Evolutionary conservation across 1,140 invertebrate genomes (phyloP), one percentile per base, ranked within the genome.

Genomic region (Sminthurides bifidus): DNA sequence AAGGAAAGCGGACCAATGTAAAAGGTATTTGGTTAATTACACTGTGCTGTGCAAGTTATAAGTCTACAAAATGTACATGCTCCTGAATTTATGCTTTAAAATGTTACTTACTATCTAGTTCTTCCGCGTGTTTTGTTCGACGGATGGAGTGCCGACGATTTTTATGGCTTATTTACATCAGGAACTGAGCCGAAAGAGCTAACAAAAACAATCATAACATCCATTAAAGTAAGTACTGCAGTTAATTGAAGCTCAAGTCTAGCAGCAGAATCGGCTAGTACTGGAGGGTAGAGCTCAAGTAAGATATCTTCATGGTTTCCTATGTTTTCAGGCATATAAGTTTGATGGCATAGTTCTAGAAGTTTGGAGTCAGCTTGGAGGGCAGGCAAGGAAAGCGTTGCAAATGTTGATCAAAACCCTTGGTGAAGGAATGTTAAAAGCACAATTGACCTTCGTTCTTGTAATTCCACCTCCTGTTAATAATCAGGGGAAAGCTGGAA

Each of bases 331-430:
- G 77, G 69, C 70, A 49, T 73, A 77, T 49, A 68, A 81, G 58
- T 92, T 94, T 73, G 80, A 88, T 75, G 92, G 92, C 2, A 78
- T 86, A 52, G 84, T 92, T 3, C 67, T 96, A 33, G 91, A 95
- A 75, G 79, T 93, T 43, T 88, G 90, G 80, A 84, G 83, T 38
- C 87, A 91, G 66, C 76, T 92, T 65, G 75, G 80, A 53, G 76
- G 77, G 17, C 75, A 80, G 56, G 78, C 80, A 27, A 77, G 80
- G 65, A 71, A 78, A 67, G 57, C 63, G 12, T 46, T 65, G 31
- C 76, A 80, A 54, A 72, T 77, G 33, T 72, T 84, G 23, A 70
- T 81, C 15, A 74, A 76, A 46, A 68, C 83, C 57, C 72, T 87
- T 21, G 77, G 78, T 61, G 68, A 75, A 45, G 78, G 73, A 40